These are phyloP conservation scores for Anoncus sp. DNA, from an alignment of 2,888 invertebrate species.

Conservation along the genomic window DNA sequence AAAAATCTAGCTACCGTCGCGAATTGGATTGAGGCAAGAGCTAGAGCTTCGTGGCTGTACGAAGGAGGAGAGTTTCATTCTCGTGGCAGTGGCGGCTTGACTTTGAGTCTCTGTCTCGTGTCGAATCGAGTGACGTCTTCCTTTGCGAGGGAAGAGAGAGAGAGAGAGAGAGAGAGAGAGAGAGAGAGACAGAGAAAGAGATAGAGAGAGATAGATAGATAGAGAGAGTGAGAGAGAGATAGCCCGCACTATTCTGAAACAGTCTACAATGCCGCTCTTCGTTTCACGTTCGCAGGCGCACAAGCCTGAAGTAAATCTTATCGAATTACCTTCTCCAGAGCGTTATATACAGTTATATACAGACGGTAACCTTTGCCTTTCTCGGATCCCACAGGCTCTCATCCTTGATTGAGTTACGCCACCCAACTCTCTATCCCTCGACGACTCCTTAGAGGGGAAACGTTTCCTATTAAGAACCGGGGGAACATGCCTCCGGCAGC, in stretches of 20 bases:
- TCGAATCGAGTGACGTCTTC: slow-evolving; percentile 64
- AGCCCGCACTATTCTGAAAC: slow-evolving; percentile 47
- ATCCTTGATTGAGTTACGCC: slow-evolving; percentile 80
- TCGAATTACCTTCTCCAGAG: slow-evolving; percentile 74
- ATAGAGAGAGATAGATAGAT: background rate
- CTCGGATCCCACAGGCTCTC: slow-evolving; percentile 71
- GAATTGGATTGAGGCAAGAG: slow-evolving; percentile 54
- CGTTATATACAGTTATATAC: slow-evolving; percentile 66
- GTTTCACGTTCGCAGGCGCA: slow-evolving; percentile 65
- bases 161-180: background rate
- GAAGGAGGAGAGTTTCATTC: slow-evolving; percentile 39
- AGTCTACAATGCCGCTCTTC: slow-evolving; percentile 63
- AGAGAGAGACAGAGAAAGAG: background rate
- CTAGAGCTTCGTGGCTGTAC: slow-evolving; percentile 4
- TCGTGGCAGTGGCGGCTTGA: slow-evolving; percentile 54
- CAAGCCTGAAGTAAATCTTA: slow-evolving; percentile 77
- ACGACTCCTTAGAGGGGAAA: slow-evolving; percentile 74
- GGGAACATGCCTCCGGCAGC: slow-evolving; percentile 74
- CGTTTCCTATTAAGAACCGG: slow-evolving; percentile 78
- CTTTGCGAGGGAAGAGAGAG: slow-evolving; percentile 39
- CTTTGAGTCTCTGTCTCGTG: slow-evolving; percentile 60
- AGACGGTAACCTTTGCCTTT: slow-evolving; percentile 70
- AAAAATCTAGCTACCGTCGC: slow-evolving; percentile 36
- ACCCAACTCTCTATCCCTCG: slow-evolving; percentile 62
- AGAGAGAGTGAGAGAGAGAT: slow-evolving; percentile 1